Evolutionary conservation across 2,113 vertebrate species (phyloP).

Genomic region (Dipodomys ordii): DNA sequence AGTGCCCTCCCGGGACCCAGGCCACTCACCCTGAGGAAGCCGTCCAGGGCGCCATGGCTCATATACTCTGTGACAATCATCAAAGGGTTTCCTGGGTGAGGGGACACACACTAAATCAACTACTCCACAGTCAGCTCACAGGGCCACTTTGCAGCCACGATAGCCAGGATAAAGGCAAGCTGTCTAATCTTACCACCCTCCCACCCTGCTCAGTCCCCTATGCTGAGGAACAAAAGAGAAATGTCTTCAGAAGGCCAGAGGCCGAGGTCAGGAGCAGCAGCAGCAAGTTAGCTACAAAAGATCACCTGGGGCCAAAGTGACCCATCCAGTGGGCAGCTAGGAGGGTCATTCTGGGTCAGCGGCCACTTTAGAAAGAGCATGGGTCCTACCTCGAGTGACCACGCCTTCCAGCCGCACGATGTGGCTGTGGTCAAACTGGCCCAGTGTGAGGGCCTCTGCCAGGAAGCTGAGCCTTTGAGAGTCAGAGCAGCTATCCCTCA

Average conservation of each 20-base stretch:
- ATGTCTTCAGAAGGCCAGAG: neutral
- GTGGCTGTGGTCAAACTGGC: conserved; percentile 96
- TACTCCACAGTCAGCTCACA: no score
- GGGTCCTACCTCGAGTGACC: conserved; percentile 92
- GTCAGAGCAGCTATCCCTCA: conserved; percentile 92
- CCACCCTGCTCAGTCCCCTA: neutral
- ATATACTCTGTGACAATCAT: conserved; percentile 96
- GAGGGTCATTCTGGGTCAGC: neutral
- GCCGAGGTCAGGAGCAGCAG: neutral
- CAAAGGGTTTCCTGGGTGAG: conserved; percentile 92
- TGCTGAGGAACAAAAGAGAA: neutral
- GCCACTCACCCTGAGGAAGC: conserved; percentile 94
- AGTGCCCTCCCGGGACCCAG: rapidly evolving
- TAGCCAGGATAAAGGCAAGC: neutral
- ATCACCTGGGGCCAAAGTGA: neutral
- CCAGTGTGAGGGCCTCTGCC: conserved; percentile 93
- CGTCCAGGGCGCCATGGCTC: conserved; percentile 93
- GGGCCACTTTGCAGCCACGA: neutral
- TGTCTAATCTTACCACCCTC: neutral
- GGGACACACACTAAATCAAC: neutral
- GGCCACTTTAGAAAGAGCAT: neutral
- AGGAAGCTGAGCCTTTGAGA: conserved; percentile 93
- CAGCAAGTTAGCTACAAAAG: neutral
- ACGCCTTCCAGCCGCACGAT: conserved; percentile 96
- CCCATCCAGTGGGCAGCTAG: neutral